phyloP scores from a whole-genome alignment of 2,797 vertebrate species.

The Amblyraja radiata region DNA sequence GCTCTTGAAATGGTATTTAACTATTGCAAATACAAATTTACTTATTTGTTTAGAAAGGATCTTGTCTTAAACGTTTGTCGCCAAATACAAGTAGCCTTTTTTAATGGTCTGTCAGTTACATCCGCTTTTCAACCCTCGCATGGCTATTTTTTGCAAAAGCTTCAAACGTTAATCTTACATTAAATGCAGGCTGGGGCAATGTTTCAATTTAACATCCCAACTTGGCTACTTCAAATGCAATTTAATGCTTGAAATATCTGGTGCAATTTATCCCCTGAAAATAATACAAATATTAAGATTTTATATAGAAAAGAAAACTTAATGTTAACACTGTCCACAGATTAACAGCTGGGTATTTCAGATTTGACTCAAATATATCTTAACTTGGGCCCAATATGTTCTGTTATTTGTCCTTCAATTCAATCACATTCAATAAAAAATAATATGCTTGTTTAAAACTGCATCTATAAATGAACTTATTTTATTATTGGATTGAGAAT shows the following conservation, averaged over 20 bases:
- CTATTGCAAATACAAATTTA: no score
- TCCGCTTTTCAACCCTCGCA: not conserved
- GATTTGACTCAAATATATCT: not conserved
- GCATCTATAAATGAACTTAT: not conserved
- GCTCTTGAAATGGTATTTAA: no score
- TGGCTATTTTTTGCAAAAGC: not conserved
- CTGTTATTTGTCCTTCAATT: not conserved
- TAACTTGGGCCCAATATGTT: not conserved
- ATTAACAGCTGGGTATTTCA: not conserved
- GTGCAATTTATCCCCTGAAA: not conserved
- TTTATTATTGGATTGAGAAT: not conserved
- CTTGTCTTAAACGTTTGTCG: not conserved
- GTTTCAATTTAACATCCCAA: not conserved
- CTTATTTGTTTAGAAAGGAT: not conserved
- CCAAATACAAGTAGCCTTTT: not conserved
- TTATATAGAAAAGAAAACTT: not conserved
- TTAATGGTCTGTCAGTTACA: not conserved
- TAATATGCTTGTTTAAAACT: not conserved
- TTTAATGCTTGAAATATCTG: not conserved
- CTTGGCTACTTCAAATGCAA: not conserved
- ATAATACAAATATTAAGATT: not conserved
- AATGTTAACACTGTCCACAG: not conserved
- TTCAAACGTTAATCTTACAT: not conserved
- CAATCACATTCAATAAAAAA: not conserved
- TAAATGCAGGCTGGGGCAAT: not conserved